Evolutionary conservation across 2,113 vertebrate genomes (phyloP).

Genomic region (Thinocorus orbignyianus): DNA sequence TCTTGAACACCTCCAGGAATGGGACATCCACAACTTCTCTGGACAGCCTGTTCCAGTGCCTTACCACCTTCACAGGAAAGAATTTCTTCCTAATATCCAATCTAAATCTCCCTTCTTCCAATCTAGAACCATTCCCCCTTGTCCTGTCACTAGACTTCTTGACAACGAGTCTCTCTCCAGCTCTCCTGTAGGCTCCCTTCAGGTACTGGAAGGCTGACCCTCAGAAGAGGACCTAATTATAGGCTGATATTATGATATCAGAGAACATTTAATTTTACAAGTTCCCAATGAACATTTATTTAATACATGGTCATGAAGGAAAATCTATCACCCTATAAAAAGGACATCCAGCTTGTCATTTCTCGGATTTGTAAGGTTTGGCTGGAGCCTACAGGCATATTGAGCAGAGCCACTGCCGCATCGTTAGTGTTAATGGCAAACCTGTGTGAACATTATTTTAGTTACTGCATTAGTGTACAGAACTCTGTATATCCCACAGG

Average conservation of each 20-base stretch:
- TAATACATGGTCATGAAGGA: neutral
- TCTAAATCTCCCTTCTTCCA: no score
- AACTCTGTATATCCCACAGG: neutral
- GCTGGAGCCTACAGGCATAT: neutral
- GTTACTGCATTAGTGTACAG: no score
- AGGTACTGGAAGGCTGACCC: no score
- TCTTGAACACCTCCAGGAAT: no score
- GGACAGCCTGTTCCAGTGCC: no score
- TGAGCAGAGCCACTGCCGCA: neutral
- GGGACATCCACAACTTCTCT: no score
- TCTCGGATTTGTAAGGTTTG: neutral
- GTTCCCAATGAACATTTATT: neutral
- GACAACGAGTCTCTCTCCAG: no score
- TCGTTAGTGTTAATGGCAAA: accelerated
- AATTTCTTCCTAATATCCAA: no score
- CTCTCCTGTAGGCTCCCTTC: no score
- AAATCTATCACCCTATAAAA: neutral
- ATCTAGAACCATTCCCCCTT: no score
- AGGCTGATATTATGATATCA: neutral
- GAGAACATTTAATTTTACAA: neutral
- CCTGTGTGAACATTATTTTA: neutral
- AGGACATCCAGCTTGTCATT: neutral
- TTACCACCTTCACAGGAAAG: no score
- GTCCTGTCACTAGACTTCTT: no score
- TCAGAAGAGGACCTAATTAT: neutral